These are phyloP conservation scores for Tinamus guttatus DNA, from an alignment of 2,113 vertebrate genomes.

Conservation along the genomic window DNA sequence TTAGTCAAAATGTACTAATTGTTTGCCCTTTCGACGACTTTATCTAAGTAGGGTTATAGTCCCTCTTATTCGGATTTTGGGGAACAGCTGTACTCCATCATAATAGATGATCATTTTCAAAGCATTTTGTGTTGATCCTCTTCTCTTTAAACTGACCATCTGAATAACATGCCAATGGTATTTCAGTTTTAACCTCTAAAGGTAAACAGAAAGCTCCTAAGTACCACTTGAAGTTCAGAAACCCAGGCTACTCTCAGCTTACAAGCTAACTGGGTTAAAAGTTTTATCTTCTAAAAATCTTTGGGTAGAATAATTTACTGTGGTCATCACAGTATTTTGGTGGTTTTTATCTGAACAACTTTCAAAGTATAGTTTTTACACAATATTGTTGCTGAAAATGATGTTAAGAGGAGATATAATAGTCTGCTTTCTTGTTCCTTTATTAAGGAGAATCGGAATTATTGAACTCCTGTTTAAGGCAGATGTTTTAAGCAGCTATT, in stretches of 20 bases:
- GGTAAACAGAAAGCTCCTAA: background rate
- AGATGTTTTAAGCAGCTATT: background rate
- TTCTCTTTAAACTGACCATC: background rate
- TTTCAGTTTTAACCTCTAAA: background rate
- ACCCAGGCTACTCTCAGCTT: background rate
- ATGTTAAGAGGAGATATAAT: background rate
- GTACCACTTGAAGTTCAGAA: background rate
- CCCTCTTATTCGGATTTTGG: slow-evolving; percentile 17
- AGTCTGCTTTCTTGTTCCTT: background rate
- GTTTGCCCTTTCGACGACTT: background rate
- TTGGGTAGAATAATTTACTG: background rate
- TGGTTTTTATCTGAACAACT: background rate
- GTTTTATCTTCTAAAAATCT: background rate
- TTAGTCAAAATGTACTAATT: background rate
- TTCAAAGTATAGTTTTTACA: background rate
- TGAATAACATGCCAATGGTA: background rate
- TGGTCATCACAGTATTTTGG: background rate
- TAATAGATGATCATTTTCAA: background rate
- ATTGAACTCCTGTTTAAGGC: background rate
- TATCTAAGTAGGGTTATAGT: background rate
- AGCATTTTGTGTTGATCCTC: background rate
- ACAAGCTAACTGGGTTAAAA: background rate
- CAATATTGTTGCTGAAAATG: background rate
- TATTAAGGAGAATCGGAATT: background rate
- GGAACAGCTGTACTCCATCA: background rate